Evolutionary conservation across 2,888 invertebrate species (phyloP).

Genomic region (Argyra leucocephala): DNA sequence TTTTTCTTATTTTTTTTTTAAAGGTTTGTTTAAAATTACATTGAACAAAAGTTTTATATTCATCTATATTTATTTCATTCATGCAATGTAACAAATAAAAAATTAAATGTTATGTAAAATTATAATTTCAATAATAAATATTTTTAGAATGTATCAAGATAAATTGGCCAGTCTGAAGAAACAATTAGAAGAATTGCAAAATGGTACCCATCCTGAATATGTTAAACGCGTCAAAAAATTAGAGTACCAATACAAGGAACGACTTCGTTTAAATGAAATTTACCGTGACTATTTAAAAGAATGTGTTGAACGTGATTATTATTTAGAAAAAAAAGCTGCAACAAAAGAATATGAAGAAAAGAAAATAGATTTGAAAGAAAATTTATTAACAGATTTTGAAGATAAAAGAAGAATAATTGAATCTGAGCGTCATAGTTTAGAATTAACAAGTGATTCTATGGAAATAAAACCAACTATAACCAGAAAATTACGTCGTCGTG

Average conservation of each 20-base stretch:
- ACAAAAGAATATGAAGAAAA: constrained; percentile 92
- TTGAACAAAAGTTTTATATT: too few relatives aligned
- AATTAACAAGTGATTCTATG: constrained; percentile 78
- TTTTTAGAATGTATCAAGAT: constrained; percentile 73
- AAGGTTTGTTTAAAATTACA: too few relatives aligned
- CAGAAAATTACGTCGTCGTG: constrained; percentile 78
- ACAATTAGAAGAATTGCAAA: constrained; percentile 79
- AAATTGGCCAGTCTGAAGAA: constrained; percentile 80
- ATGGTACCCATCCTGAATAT: constrained; percentile 79
- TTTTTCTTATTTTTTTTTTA: too few relatives aligned
- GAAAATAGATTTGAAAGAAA: constrained; percentile 77
- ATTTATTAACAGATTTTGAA: constrained; percentile 80
- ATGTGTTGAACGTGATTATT: constrained; percentile 77
- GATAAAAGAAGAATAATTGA: constrained; percentile 86
- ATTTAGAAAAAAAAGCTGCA: constrained; percentile 78
- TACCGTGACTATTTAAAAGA: constrained; percentile 73
- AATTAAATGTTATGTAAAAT: constrained; percentile 11
- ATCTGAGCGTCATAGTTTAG: constrained; percentile 76
- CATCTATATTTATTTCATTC: background rate
- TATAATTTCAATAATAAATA: background rate
- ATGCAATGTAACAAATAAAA: background rate
- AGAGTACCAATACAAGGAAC: constrained; percentile 71
- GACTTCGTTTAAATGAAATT: constrained; percentile 66
- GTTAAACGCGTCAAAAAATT: constrained; percentile 69
- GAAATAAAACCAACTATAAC: constrained; percentile 95